Percentiles rank a stretch among this genome's conserved stretches.
Conservation (phyloP, 1,140 invertebrate species). For the Tyrophagus putrescentiae region DNA sequence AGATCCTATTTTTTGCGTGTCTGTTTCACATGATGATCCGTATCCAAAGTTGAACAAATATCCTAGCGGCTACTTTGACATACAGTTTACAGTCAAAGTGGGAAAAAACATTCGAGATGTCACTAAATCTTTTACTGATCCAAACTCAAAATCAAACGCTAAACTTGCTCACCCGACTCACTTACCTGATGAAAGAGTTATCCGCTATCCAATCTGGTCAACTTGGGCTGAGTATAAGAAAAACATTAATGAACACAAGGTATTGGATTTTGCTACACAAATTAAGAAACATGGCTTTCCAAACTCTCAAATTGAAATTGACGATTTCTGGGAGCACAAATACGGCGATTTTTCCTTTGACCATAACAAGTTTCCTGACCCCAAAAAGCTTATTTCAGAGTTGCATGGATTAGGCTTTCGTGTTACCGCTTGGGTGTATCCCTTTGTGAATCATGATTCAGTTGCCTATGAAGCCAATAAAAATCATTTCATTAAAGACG, state of each 20-base stretch:
- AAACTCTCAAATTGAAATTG: slow-evolving; percentile 68
- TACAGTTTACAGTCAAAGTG: slow-evolving; percentile 40
- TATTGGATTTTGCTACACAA: slow-evolving; percentile 52
- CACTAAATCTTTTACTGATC: not conserved
- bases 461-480: slow-evolving; percentile 43
- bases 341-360: slow-evolving; percentile 72
- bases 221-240: slow-evolving; percentile 69
- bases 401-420: slow-evolving; percentile 50
- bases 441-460: slow-evolving; percentile 52
- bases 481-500: slow-evolving; percentile 28
- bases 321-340: slow-evolving; percentile 75
- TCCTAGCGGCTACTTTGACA: slow-evolving; percentile 41
- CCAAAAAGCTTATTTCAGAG: slow-evolving; percentile 37
- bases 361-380: slow-evolving; percentile 52
- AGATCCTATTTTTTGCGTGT: not conserved
- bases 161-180: slow-evolving; percentile 37
- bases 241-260: slow-evolving; percentile 48
- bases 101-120: slow-evolving; percentile 36
- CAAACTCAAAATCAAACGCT: not conserved
- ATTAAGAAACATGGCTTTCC: slow-evolving; percentile 53
- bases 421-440: slow-evolving; percentile 72
- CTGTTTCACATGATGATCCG: not conserved
- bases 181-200: slow-evolving; percentile 53
- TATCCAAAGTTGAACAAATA: slow-evolving; percentile 20
- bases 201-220: slow-evolving; percentile 60